A percentile compares a stretch with the other conserved stretches of the same genome.
phyloP scores from a whole-genome alignment of 2,888 invertebrate genomes.

The Carcina quercana region DNA sequence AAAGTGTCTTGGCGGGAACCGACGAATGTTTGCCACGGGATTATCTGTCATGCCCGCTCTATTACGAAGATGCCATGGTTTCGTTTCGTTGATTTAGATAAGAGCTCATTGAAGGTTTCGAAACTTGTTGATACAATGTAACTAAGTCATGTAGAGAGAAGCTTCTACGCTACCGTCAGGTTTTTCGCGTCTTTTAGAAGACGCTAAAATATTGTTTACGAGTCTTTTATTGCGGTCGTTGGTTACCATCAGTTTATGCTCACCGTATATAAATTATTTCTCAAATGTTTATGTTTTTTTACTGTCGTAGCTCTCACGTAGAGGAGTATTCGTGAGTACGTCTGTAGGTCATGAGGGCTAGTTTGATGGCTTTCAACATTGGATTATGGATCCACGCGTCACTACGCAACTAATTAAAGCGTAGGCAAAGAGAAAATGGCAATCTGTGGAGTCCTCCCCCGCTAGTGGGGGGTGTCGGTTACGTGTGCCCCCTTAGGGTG shows the following conservation, averaged over 20 bases:
- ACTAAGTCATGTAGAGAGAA: no score
- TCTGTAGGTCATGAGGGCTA: constrained; percentile 10
- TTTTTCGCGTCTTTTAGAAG: constrained; percentile 4
- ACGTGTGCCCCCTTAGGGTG: constrained; percentile 74
- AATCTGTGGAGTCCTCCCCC: constrained; percentile 73
- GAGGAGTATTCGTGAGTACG: not conserved
- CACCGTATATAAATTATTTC: constrained; percentile 6
- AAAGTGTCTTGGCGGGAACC: constrained; percentile 25
- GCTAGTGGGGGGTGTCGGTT: constrained; percentile 74
- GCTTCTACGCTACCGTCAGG: no score
- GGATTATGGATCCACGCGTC: constrained; percentile 70
- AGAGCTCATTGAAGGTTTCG: no score
- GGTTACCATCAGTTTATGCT: constrained; percentile 8
- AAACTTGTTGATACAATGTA: no score
- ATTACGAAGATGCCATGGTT: no score
- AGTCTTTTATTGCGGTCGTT: constrained; percentile 16
- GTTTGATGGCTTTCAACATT: constrained; percentile 52
- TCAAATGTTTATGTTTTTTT: constrained; percentile 2
- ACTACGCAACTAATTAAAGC: constrained; percentile 75
- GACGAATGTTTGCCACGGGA: constrained; percentile 23
- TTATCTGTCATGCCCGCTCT: no score
- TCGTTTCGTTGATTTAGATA: no score
- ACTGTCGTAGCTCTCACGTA: not conserved
- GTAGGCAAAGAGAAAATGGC: constrained; percentile 75
- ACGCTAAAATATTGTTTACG: constrained; percentile 16